Evolutionary conservation across 2,888 invertebrate species (phyloP).

Genomic region (Leuctra nigra): DNA sequence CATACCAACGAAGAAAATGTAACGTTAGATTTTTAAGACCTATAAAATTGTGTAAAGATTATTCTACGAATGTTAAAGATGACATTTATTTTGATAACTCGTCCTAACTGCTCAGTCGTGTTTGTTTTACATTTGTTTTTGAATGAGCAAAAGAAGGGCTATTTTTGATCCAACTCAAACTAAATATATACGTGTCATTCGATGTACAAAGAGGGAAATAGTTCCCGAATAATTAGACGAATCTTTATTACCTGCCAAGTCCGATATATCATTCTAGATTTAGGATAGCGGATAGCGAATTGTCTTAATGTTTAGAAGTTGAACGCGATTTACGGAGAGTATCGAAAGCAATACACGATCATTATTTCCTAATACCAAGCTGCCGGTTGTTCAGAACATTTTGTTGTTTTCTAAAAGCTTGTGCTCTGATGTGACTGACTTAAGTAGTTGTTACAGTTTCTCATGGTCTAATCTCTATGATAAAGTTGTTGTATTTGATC

Average conservation of each 20-base stretch:
- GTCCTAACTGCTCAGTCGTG: slow-evolving; percentile 7
- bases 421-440: too few relatives aligned
- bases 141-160: slow-evolving; percentile 11
- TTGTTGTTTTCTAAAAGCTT: slow-evolving; percentile 6
- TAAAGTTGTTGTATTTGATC: slow-evolving; percentile 13
- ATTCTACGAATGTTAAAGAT: slow-evolving; percentile 15
- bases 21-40: too few relatives aligned
- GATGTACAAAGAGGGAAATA: slow-evolving; percentile 22
- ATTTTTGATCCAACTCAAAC: neutral
- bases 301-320: slow-evolving; percentile 3
- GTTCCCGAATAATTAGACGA: too few relatives aligned
- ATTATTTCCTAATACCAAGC: neutral
- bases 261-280: too few relatives aligned
- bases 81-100: slow-evolving; percentile 15
- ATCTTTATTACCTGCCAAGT: too few relatives aligned
- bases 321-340: too few relatives aligned
- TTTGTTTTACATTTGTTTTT: slow-evolving; percentile 12
- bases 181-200: slow-evolving; percentile 17
- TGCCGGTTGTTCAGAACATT: neutral
- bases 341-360: neutral
- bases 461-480: neutral
- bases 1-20: too few relatives aligned
- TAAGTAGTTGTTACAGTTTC: neutral
- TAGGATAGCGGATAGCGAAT: neutral
- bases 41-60: slow-evolving; percentile 11